Evolutionary conservation across 2,113 vertebrate genomes (phyloP).

Genomic region (Microcebus murinus): DNA sequence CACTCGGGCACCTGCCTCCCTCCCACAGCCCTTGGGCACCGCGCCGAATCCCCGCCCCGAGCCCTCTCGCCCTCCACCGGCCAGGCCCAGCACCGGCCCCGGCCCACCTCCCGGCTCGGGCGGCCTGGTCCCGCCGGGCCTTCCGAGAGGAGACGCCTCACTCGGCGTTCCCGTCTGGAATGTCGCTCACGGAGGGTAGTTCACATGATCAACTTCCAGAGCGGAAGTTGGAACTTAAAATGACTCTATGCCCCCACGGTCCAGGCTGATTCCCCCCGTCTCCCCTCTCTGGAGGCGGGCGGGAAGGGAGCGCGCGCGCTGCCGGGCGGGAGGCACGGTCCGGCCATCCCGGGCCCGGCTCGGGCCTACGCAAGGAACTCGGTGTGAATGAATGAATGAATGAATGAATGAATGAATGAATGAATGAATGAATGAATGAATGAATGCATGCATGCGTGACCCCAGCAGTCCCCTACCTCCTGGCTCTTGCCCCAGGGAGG

Average conservation of each 20-base stretch:
- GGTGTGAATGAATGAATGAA: no score
- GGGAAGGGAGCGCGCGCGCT: rapidly evolving
- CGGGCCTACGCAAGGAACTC: no score
- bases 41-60: rapidly evolving
- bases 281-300: not conserved
- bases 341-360: no score
- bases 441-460: not conserved
- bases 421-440: not conserved
- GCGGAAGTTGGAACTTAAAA: not conserved
- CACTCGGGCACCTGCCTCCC: no score
- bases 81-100: rapidly evolving
- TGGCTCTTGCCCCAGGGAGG: not conserved
- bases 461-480: not conserved
- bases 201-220: not conserved
- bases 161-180: not conserved
- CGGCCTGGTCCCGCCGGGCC: not conserved
- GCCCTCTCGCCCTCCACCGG: not conserved
- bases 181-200: rapidly evolving
- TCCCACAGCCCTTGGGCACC: rapidly evolving
- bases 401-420: not conserved
- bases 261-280: not conserved
- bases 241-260: rapidly evolving
- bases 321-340: not conserved
- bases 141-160: no score
- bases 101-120: rapidly evolving